phyloP scores from a whole-genome alignment of 2,888 invertebrate genomes.

The Pandemis heparana region DNA sequence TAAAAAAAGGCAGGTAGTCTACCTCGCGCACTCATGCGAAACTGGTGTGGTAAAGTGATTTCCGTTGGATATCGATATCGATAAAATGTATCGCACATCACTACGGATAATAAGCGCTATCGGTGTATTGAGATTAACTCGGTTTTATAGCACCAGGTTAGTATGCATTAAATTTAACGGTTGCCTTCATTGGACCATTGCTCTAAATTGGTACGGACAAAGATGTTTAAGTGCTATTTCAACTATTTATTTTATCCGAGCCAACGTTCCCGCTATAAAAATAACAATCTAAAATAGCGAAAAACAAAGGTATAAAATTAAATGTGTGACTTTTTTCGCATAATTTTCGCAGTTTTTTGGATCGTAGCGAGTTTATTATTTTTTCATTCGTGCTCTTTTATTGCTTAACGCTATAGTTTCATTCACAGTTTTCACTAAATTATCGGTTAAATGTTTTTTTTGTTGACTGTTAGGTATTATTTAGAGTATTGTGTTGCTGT shows the following conservation, averaged over 20 bases:
- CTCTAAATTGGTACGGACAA: constrained; percentile 77
- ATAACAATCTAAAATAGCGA: constrained; percentile 41
- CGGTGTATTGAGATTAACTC: constrained; percentile 85
- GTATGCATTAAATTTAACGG: constrained; percentile 84
- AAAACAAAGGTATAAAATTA: constrained; percentile 37
- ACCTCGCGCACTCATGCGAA: too few species aligned
- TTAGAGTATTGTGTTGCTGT: too few species aligned
- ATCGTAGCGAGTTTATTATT: not conserved
- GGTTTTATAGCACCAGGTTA: constrained; percentile 82
- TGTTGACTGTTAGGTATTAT: too few species aligned
- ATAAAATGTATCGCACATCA: constrained; percentile 51
- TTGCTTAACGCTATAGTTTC: not conserved
- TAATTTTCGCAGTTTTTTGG: not conserved
- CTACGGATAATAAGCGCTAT: constrained; percentile 81
- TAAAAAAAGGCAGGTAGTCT: too few species aligned
- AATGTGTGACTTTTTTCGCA: constrained; percentile 18
- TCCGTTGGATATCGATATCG: constrained; percentile 21
- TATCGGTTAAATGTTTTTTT: too few species aligned
- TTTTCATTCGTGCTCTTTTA: not conserved
- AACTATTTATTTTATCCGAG: constrained; percentile 63
- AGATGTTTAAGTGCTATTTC: constrained; percentile 69
- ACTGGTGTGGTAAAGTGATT: too few species aligned
- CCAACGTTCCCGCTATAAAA: constrained; percentile 43
- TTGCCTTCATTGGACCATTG: constrained; percentile 75
- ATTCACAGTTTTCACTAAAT: not conserved